Evolutionary conservation across 2,888 invertebrate species (phyloP), one percentile per base, ranked within the genome.

Genomic region (Thecocarcelia acutangulata): DNA sequence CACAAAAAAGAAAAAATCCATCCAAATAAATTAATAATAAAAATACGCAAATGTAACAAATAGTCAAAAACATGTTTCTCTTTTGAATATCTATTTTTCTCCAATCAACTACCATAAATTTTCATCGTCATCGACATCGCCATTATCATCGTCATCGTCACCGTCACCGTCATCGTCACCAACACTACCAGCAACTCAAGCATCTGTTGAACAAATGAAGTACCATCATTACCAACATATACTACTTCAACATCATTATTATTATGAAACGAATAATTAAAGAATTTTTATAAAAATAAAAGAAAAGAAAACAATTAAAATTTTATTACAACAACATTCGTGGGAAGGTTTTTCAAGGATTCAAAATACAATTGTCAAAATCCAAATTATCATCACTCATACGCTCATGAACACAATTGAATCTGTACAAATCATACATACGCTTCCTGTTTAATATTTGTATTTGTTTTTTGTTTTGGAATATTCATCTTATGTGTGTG

Each of bases 341-440:
- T 80, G 80, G 72, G 61, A 72, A 80, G 61, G 72, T 61, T 61
- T 72, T 54, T 33, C 12, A 52, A 70, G 69, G 64, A 48, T 63
- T 48, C 8, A 15, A 56, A 64, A 64, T 56, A 66, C 40, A 28
- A 54, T 48, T 15, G 72, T 33, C n/a, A n/a, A n/a, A n/a, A n/a
- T 54, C 61, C 1, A 15, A 15, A 33, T 42, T 68, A 0, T 24
- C 66, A 68, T 79, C 24, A 73, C 12, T 68, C 73, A 73, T 73
- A 73, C 66, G 73, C 73, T 48, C 61, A 59, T 52, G 46, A 21
- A 21, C 44, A 73, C 24, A 19, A 37, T 44, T 11, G 15, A 37
- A 40, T 68, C 48, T 54, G 48, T 50, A 58, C 63, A 21, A 69
- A 63, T 80, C 79, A 80, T 74, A 74, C 79, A 80, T 74, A 74